phyloP scores from a whole-genome alignment of 2,113 vertebrate species.

The Piprites chloris region DNA sequence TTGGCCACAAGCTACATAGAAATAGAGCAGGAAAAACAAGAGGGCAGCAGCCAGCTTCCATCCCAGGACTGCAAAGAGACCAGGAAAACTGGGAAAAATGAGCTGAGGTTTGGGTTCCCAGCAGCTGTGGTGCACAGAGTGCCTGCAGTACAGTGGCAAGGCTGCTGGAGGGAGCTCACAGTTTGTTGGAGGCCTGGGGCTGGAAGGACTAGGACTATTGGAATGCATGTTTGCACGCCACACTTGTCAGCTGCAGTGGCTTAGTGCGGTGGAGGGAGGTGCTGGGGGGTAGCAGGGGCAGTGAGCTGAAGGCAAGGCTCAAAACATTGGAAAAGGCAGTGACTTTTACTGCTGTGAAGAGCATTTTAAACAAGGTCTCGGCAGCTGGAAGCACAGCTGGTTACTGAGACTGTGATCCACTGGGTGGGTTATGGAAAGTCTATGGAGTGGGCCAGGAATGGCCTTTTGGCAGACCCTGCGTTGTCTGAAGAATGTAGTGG shows the following conservation, averaged over 20 bases:
- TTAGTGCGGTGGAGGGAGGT: neutral
- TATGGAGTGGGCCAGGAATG: no score
- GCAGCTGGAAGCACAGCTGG: neutral
- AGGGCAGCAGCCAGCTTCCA: neutral
- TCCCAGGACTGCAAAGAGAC: neutral
- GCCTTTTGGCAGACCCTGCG: fast-evolving
- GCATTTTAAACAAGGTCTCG: neutral
- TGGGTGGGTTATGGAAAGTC: neutral
- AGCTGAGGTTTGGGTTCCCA: neutral
- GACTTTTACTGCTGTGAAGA: neutral
- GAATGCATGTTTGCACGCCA: neutral
- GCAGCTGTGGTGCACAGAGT: neutral
- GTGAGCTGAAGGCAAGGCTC: neutral
- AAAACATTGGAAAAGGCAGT: neutral
- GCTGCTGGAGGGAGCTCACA: conserved; percentile 42
- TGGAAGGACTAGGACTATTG: neutral
- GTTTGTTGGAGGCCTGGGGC: neutral
- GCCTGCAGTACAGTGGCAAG: neutral
- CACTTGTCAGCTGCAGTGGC: neutral
- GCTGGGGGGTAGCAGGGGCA: neutral
- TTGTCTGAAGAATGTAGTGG: neutral
- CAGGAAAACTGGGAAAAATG: neutral
- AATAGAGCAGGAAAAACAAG: neutral
- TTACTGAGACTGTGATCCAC: neutral
- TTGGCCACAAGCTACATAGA: neutral